A percentile compares a stretch with the other conserved stretches of the same genome.
These are phyloP conservation scores for Caenorhabditis becei DNA, from an alignment of 2,888 invertebrate species.

Conservation along the genomic window DNA sequence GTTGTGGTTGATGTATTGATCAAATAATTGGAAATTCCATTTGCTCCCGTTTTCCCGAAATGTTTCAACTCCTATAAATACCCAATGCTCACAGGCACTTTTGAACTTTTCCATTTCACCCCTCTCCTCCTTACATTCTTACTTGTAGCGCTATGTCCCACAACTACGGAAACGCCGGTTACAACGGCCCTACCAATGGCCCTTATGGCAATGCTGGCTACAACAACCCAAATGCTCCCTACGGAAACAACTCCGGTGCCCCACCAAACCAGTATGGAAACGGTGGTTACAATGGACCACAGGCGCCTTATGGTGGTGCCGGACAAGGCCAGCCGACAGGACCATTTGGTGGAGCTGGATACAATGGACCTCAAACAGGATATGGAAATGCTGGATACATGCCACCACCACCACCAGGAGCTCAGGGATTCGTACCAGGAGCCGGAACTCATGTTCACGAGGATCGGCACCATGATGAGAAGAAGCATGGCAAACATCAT, in stretches of 20 bases:
- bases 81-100: too few relatives aligned
- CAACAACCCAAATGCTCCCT: constrained; percentile 30
- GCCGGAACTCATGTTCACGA: constrained; percentile 15
- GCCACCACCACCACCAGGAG: constrained; percentile 41
- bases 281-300: constrained; percentile 42
- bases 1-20: constrained; percentile 29
- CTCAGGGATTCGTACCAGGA: constrained; percentile 32
- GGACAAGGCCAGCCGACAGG: constrained; percentile 35
- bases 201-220: constrained; percentile 50
- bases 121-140: too few relatives aligned
- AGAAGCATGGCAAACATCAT: constrained; percentile 30
- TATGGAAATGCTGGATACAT: constrained; percentile 47
- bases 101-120: background rate
- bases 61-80: too few relatives aligned
- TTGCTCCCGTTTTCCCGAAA: background rate
- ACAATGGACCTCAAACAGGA: constrained; percentile 34
- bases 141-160: too few relatives aligned
- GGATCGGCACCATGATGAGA: constrained; percentile 19
- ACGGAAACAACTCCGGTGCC: constrained; percentile 18
- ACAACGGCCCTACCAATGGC: constrained; percentile 43
- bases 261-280: constrained; percentile 27
- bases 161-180: constrained; percentile 60
- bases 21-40: too few relatives aligned
- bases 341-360: constrained; percentile 46
- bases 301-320: constrained; percentile 31